phyloP scores from a whole-genome alignment of 2,888 invertebrate genomes.

The Scaptomyza parva region DNA sequence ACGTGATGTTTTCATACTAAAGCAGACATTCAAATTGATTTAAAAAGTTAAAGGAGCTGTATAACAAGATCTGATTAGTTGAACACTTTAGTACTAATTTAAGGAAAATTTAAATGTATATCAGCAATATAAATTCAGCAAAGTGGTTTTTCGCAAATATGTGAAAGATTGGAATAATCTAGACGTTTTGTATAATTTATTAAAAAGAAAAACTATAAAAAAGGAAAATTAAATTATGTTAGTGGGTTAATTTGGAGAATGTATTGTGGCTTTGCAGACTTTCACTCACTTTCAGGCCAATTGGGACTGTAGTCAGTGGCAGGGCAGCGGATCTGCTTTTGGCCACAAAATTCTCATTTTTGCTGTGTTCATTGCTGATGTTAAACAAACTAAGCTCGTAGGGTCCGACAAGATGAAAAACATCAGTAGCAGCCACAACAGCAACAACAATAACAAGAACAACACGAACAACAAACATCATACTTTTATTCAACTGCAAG shows the following conservation, averaged over 20 bases:
- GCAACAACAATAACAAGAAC: not conserved
- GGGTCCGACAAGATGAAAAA: slow-evolving; percentile 18
- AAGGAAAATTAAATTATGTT: not conserved
- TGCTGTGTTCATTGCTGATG: slow-evolving; percentile 31
- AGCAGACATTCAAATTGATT: slow-evolving; percentile 26
- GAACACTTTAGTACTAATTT: not conserved
- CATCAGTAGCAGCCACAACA: slow-evolving; percentile 13
- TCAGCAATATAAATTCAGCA: too few relatives aligned
- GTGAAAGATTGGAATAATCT: not conserved
- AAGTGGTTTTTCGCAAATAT: not conserved
- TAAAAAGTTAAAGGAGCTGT: not conserved
- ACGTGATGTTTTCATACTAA: slow-evolving; percentile 53
- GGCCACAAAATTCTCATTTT: not conserved
- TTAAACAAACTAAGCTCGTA: slow-evolving; percentile 71
- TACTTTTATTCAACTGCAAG: slow-evolving; percentile 35
- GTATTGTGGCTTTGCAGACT: not conserved
- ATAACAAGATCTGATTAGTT: not conserved
- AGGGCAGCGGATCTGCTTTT: slow-evolving; percentile 36
- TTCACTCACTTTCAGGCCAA: slow-evolving; percentile 5
- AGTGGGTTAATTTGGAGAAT: too few relatives aligned
- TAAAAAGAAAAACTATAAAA: not conserved
- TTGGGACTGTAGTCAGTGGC: slow-evolving; percentile 26
- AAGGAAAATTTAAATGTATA: too few relatives aligned
- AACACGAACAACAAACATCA: slow-evolving; percentile 26
- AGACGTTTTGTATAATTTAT: not conserved